phyloP scores from a whole-genome alignment of 2,113 vertebrate genomes.

The Aegypius monachus region DNA sequence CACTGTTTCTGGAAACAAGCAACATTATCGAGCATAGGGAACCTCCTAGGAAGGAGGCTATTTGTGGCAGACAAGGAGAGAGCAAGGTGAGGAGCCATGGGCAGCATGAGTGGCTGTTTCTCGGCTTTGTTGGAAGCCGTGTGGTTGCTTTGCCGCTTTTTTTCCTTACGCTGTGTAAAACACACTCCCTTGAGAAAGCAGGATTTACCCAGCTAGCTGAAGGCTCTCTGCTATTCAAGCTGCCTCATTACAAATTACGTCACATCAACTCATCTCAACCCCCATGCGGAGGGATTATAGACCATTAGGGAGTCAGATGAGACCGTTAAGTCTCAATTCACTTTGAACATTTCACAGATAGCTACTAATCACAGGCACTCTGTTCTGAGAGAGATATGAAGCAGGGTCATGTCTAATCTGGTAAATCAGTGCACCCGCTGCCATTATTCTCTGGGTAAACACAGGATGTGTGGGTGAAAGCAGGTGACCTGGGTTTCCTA shows the following conservation, averaged over 20 bases:
- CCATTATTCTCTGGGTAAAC: not conserved
- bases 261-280: not conserved
- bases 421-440: not conserved
- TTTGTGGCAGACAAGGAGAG: not conserved
- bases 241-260: conserved; percentile 21
- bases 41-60: not conserved
- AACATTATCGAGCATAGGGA: not conserved
- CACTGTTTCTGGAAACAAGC: not conserved
- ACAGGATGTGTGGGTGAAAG: not conserved
- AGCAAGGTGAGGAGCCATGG: not conserved
- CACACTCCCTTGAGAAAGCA: not conserved
- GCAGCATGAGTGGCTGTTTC: not conserved
- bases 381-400: not conserved
- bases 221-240: not conserved
- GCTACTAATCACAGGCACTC: conserved; percentile 24
- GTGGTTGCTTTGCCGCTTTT: not conserved
- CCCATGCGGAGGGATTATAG: not conserved
- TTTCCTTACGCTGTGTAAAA: not conserved
- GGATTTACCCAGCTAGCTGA: not conserved
- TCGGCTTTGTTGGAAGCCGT: not conserved
- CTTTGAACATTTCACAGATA: conserved; percentile 36
- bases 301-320: conserved; percentile 16
- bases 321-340: conserved; percentile 17
- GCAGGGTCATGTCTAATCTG: not conserved
- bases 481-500: not conserved